Evolutionary conservation across 64 coral and sea anemone species (phyloP).

Genomic region (Exaiptasia diaphana): DNA sequence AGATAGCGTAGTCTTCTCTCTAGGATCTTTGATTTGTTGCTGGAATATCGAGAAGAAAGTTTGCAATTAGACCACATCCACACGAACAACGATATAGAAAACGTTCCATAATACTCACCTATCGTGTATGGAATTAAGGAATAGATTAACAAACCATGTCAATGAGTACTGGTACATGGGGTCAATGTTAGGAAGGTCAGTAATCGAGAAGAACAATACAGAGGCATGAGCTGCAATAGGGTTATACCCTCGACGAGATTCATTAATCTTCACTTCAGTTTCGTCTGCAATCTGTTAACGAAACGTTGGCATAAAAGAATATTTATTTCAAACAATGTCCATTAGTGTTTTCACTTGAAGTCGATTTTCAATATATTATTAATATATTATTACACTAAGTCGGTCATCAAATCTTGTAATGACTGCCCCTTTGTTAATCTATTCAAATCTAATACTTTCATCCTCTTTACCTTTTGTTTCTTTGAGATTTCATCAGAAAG

Average conservation of each 20-base stretch:
- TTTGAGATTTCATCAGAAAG: conserved; percentile 97
- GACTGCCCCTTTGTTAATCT: no score
- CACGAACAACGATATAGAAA: background rate
- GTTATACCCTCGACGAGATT: conserved; percentile 88
- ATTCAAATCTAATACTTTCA: no score
- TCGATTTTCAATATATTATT: no score
- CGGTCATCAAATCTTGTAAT: no score
- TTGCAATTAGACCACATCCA: background rate
- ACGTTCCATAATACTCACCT: no score
- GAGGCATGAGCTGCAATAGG: conserved; percentile 94
- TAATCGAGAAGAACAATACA: conserved; percentile 96
- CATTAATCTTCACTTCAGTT: conserved; percentile 94
- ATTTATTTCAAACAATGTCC: no score
- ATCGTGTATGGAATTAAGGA: conserved; percentile 97
- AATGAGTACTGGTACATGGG: conserved; percentile 99
- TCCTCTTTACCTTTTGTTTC: conserved; percentile 78
- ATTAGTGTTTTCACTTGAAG: no score
- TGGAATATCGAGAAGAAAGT: conserved; percentile 28
- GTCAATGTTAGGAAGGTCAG: conserved; percentile 95
- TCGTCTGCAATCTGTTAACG: conserved; percentile 79
- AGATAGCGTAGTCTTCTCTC: conserved; percentile 93
- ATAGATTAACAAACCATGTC: conserved; percentile 98
- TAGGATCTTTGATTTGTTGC: conserved; percentile 98
- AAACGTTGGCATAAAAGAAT: background rate
- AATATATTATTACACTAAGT: no score